These are phyloP conservation scores for Drosophila neonasuta DNA, from an alignment of 2,888 invertebrate species.

Conservation along the genomic window DNA sequence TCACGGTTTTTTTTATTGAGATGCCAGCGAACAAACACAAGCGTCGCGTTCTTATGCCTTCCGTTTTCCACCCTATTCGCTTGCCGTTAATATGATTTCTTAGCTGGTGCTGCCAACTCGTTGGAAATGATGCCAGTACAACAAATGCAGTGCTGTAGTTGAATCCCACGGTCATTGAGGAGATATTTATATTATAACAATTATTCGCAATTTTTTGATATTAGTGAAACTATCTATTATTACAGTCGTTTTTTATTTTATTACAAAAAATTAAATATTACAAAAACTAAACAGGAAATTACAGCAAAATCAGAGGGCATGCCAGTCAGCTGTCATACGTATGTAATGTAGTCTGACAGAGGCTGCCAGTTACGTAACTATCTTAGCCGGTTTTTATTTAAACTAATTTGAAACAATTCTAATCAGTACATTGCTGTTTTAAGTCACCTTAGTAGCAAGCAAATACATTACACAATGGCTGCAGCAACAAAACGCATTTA, in stretches of 20 bases:
- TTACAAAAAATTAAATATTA: too few species aligned
- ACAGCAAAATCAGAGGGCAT: neutral
- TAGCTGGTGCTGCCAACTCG: conserved; percentile 28
- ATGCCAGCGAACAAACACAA: conserved; percentile 49
- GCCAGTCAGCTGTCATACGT: neutral
- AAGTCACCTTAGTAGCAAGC: conserved; percentile 19
- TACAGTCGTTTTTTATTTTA: neutral
- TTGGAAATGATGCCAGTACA: neutral
- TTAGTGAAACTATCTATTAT: neutral
- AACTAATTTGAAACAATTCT: neutral
- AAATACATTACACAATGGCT: conserved; percentile 32
- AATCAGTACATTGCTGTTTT: conserved; percentile 8
- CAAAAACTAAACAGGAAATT: neutral
- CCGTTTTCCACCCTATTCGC: conserved; percentile 60
- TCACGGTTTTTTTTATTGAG: conserved; percentile 21
- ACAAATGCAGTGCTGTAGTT: neutral
- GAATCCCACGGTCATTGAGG: too few species aligned
- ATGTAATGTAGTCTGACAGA: conserved; percentile 9
- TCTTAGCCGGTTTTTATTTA: neutral
- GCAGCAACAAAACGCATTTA: conserved; percentile 57
- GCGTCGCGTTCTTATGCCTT: conserved; percentile 64
- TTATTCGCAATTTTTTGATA: neutral
- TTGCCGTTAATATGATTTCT: conserved; percentile 52
- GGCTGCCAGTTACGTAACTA: conserved; percentile 12
- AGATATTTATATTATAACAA: too few species aligned